phyloP scores from a whole-genome alignment of 2,113 vertebrate species.

The Xyrauchen texanus region DNA sequence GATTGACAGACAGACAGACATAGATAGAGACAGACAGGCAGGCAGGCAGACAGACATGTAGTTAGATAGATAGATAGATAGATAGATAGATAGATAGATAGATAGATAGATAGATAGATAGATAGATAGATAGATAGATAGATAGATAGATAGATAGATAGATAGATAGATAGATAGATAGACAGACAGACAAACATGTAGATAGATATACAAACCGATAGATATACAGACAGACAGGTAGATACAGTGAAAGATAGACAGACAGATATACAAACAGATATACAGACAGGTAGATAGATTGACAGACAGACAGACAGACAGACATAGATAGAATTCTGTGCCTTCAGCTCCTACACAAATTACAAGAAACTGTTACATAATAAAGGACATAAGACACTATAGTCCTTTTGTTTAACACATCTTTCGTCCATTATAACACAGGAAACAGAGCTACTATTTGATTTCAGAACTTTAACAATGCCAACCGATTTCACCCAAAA shows the following conservation, averaged over 20 bases:
- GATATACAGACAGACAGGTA: slow-evolving; percentile 9
- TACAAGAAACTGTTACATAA: not conserved
- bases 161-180: not conserved
- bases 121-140: slow-evolving; percentile 1
- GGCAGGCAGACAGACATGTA: no score
- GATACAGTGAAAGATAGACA: not conserved
- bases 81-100: no score
- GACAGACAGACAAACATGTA: slow-evolving; percentile 2
- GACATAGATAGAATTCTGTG: no score
- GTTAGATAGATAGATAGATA: no score
- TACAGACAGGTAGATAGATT: not conserved
- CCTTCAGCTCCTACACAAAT: no score
- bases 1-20: no score
- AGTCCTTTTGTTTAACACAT: not conserved
- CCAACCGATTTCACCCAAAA: slow-evolving; percentile 9
- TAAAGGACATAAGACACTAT: not conserved
- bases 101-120: not conserved
- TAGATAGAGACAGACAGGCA: no score
- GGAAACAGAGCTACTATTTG: slow-evolving; percentile 5
- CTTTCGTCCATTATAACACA: not conserved
- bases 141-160: slow-evolving; percentile 26
- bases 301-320: no score
- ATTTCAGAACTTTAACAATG: slow-evolving; percentile 20
- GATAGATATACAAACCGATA: not conserved
- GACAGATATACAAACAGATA: not conserved